Evolutionary conservation across 1,140 invertebrate species (phyloP).

Genomic region (Lordiphosa clarofinis): DNA sequence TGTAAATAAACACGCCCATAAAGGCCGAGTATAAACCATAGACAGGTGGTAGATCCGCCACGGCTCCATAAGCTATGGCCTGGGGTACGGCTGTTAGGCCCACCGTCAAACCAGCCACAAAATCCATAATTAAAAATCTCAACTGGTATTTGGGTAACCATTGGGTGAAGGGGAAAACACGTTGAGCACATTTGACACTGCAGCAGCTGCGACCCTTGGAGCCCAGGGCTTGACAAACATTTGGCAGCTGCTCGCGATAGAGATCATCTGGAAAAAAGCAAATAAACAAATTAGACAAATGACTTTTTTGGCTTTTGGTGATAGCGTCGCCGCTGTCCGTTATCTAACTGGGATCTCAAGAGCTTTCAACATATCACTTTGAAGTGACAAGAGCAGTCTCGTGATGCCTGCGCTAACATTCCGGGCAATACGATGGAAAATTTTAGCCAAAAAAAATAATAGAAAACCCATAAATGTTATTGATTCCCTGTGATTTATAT

Average conservation of each 20-base stretch:
- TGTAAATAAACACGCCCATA: conserved; percentile 92
- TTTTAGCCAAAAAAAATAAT: background rate
- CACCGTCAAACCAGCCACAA: conserved; percentile 92
- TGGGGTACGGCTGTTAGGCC: conserved; percentile 92
- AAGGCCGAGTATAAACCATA: conserved; percentile 88
- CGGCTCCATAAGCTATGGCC: conserved; percentile 89
- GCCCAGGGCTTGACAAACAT: conserved; percentile 49
- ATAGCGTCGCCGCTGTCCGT: no score
- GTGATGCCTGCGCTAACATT: conserved; percentile 9
- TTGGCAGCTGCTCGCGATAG: conserved; percentile 65
- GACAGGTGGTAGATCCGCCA: conserved; percentile 84
- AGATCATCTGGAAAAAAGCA: conserved; percentile 43
- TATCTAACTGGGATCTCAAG: conserved; percentile 3
- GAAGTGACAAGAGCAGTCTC: background rate
- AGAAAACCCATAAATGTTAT: conserved; percentile 4
- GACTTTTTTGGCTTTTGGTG: conserved; percentile 2
- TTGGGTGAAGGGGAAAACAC: conserved; percentile 83
- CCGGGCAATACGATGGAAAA: background rate
- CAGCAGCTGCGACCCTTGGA: conserved; percentile 62
- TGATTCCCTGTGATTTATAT: background rate
- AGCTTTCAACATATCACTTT: background rate
- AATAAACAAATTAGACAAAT: conserved; percentile 1
- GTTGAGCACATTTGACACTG: conserved; percentile 79
- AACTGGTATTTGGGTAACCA: conserved; percentile 86
- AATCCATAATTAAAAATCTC: conserved; percentile 83